Conservation (phyloP, 1,140 invertebrate species). For the Nephila pilipes region DNA sequence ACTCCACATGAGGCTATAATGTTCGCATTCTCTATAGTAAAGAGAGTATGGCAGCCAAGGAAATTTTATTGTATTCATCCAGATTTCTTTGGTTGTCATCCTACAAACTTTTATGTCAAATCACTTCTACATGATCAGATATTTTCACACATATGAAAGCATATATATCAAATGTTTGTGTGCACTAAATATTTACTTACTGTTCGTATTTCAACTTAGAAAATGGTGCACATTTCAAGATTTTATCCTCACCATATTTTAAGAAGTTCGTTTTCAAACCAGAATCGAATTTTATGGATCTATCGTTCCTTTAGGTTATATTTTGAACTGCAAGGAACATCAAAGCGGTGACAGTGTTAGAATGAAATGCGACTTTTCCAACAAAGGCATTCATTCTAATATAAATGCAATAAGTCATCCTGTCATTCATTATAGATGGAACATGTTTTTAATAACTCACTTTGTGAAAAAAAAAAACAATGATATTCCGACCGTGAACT, state of each 20-base stretch:
- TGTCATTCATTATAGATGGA: too few species aligned
- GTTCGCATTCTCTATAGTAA: not conserved
- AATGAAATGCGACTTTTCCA: not conserved
- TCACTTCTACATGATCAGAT: not conserved
- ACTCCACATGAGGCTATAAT: too few species aligned
- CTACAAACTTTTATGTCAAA: not conserved
- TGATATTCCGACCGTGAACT: too few species aligned
- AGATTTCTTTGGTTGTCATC: not conserved
- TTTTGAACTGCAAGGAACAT: constrained; percentile 27
- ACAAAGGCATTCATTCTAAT: not conserved
- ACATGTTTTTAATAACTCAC: too few species aligned
- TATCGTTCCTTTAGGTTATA: constrained; percentile 29
- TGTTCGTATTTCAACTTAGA: constrained; percentile 54
- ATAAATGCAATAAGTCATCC: too few species aligned
- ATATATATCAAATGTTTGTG: not conserved
- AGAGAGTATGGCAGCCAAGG: constrained; percentile 1
- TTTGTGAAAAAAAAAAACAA: too few species aligned
- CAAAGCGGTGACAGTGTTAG: not conserved
- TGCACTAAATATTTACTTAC: constrained; percentile 4
- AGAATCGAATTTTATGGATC: constrained; percentile 58
- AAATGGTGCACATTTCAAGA: constrained; percentile 65
- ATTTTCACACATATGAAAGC: not conserved
- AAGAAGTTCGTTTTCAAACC: constrained; percentile 35
- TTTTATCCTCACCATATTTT: constrained; percentile 52
- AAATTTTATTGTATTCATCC: not conserved